Conservation (phyloP, 2,113 vertebrate genomes). For the Gambusia holbrooki region DNA sequence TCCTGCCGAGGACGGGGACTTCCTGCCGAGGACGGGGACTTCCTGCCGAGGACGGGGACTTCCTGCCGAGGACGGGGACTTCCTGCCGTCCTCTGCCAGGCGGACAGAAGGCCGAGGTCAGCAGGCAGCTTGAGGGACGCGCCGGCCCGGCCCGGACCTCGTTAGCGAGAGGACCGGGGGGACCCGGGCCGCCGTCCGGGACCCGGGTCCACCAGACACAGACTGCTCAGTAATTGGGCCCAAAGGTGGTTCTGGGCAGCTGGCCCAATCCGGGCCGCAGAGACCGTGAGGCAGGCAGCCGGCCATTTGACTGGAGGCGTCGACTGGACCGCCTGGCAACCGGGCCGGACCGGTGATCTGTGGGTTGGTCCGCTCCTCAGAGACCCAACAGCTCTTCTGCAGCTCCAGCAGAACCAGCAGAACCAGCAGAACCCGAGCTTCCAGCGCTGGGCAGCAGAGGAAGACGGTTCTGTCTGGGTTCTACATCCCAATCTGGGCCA, state of each 20-base stretch:
- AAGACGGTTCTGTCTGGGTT: no score
- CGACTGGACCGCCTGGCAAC: constrained; percentile 46
- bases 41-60: constrained; percentile 64
- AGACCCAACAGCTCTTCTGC: no score
- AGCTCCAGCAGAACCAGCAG: no score
- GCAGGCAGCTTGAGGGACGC: constrained; percentile 81
- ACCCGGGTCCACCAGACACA: constrained; percentile 30
- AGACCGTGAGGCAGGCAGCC: constrained; percentile 63
- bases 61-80: constrained; percentile 4
- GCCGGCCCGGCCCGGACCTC: constrained; percentile 73
- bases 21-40: constrained; percentile 45
- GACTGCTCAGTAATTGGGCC: constrained; percentile 81
- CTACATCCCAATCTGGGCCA: no score
- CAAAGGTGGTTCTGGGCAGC: constrained; percentile 82
- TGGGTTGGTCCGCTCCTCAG: constrained; percentile 27
- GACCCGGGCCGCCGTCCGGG: constrained; percentile 65
- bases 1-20: constrained; percentile 4
- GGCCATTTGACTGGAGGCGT: constrained; percentile 82
- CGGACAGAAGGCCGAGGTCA: constrained; percentile 80
- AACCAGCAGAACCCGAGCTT: no score
- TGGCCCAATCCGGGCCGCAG: constrained; percentile 65
- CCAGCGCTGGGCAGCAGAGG: constrained; percentile 1
- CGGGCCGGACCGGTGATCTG: constrained; percentile 49
- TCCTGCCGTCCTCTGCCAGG: constrained; percentile 70
- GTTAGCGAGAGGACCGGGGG: constrained; percentile 78